Conservation (phyloP, 2,797 vertebrate species). For the Urophycis tenuis region DNA sequence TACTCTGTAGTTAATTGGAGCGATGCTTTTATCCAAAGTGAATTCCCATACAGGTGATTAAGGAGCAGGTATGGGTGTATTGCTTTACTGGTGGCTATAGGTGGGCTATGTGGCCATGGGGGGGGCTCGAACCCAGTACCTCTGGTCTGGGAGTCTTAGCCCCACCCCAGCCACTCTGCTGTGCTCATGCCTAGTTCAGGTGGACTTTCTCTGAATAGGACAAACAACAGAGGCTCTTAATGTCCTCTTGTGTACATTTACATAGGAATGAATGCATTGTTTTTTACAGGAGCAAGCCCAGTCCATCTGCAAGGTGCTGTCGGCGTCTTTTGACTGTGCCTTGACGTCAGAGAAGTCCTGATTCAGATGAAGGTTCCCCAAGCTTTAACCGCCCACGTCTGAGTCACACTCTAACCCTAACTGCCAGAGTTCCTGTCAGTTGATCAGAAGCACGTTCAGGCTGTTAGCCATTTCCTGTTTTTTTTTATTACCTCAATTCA, state of each 20-base stretch:
- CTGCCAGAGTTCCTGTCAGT: neutral
- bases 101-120: neutral
- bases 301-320: slow-evolving; percentile 92
- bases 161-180: neutral
- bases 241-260: neutral
- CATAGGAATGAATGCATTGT: neutral
- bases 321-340: slow-evolving; percentile 87
- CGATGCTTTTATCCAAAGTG: too few relatives aligned
- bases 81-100: neutral
- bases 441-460: neutral
- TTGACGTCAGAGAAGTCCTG: slow-evolving; percentile 84
- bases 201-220: neutral
- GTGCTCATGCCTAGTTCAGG: neutral
- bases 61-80: too few relatives aligned
- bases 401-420: too few relatives aligned
- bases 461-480: neutral
- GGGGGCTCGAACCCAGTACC: neutral
- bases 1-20: too few relatives aligned
- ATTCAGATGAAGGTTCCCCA: slow-evolving; percentile 27
- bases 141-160: too few relatives aligned
- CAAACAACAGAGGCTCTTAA: neutral
- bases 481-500: neutral
- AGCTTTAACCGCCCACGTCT: neutral
- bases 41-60: too few relatives aligned
- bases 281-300: slow-evolving; percentile 87